These are phyloP conservation scores for Ethmia dodecea DNA, from an alignment of 2,888 invertebrate species.

Conservation along the genomic window DNA sequence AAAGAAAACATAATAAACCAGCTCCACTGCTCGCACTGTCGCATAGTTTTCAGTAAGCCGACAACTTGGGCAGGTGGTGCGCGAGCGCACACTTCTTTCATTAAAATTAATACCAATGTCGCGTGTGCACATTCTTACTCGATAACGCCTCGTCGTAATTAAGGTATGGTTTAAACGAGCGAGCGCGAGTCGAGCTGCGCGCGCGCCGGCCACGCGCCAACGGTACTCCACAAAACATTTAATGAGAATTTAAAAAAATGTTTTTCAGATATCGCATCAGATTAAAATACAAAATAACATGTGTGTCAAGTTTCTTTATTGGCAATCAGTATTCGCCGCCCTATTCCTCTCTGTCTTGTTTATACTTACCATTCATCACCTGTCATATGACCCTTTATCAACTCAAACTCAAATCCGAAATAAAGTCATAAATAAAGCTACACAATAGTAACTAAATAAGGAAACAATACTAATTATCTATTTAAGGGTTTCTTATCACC, in stretches of 20 bases:
- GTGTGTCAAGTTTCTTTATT: constrained; percentile 56
- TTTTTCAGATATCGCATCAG: constrained; percentile 54
- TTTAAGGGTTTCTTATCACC: constrained; percentile 60
- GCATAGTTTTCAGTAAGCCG: constrained; percentile 60
- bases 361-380: constrained; percentile 46
- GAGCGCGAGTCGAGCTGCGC: constrained; percentile 37
- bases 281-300: constrained; percentile 53
- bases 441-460: neutral
- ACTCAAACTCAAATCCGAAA: constrained; percentile 14
- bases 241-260: constrained; percentile 49
- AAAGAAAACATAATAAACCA: constrained; percentile 5
- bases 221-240: constrained; percentile 44
- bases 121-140: constrained; percentile 77
- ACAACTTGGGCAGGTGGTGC: constrained; percentile 64
- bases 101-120: constrained; percentile 78
- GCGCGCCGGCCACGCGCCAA: constrained; percentile 59
- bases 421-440: neutral
- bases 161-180: constrained; percentile 60
- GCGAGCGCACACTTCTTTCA: constrained; percentile 73
- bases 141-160: constrained; percentile 75
- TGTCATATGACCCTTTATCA: constrained; percentile 21
- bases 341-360: constrained; percentile 28
- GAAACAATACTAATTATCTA: constrained; percentile 65
- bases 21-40: constrained; percentile 25
- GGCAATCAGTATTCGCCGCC: constrained; percentile 52